phyloP scores from a whole-genome alignment of 2,888 invertebrate species.

The Leucoma salicis region DNA sequence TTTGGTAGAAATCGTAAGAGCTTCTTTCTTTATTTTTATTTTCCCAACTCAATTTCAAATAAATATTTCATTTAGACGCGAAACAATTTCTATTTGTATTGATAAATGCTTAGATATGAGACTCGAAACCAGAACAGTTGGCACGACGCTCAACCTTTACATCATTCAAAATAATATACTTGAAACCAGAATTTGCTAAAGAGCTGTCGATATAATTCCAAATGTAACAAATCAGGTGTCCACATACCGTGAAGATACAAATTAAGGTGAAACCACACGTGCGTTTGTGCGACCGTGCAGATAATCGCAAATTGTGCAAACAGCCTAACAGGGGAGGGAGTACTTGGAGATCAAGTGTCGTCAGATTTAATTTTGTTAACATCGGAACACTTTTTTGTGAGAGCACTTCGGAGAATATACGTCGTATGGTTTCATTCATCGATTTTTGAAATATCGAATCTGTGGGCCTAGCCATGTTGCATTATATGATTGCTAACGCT shows the following conservation, averaged over 20 bases:
- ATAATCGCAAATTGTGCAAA: constrained; percentile 43
- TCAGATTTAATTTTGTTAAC: constrained; percentile 31
- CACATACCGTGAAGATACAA: constrained; percentile 16
- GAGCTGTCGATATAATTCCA: constrained; percentile 21
- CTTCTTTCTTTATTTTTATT: too few relatives aligned
- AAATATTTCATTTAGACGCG: too few relatives aligned
- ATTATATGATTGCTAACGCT: too few relatives aligned
- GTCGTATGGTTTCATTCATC: constrained; percentile 14
- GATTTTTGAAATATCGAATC: not conserved
- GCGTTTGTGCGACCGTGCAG: constrained; percentile 28
- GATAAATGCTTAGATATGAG: too few relatives aligned
- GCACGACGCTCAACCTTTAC: too few relatives aligned
- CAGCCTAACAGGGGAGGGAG: constrained; percentile 27
- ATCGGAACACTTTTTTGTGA: constrained; percentile 15
- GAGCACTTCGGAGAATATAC: constrained; percentile 2
- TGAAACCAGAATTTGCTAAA: too few relatives aligned
- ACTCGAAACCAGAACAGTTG: too few relatives aligned
- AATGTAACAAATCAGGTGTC: constrained; percentile 33
- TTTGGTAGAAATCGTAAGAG: too few relatives aligned
- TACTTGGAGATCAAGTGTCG: constrained; percentile 33
- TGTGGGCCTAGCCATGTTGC: too few relatives aligned
- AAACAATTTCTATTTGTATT: too few relatives aligned
- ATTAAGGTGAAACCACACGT: constrained; percentile 36
- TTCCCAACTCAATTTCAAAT: too few relatives aligned
- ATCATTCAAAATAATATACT: too few relatives aligned